Evolutionary conservation across 2,797 vertebrate species (phyloP).

Genomic region (Sitta carolinensis): DNA sequence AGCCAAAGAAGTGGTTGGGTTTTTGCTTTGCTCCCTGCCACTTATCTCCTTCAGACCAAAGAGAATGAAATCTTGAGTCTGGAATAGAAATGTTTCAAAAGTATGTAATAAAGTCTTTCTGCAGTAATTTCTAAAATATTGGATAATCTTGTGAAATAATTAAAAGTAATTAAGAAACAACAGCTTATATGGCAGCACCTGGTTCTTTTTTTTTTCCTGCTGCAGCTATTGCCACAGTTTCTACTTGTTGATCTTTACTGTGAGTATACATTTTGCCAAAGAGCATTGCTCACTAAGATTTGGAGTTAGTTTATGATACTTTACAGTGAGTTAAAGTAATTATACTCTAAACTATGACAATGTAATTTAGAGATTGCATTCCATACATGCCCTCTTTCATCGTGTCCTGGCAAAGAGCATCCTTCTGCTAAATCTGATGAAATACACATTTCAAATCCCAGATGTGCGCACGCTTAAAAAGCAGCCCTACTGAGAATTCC

Average conservation of each 20-base stretch:
- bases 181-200: background rate
- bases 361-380: constrained; percentile 25
- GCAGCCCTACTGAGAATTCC: background rate
- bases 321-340: constrained; percentile 1
- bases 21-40: background rate
- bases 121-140: background rate
- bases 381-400: background rate
- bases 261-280: background rate
- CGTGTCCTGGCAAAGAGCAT: background rate
- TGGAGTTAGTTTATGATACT: background rate
- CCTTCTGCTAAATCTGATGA: constrained; percentile 16
- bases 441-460: background rate
- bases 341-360: background rate
- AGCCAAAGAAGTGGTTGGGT: background rate
- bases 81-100: background rate
- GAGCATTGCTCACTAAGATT: background rate
- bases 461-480: background rate
- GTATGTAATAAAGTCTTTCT: background rate
- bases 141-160: background rate
- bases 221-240: background rate
- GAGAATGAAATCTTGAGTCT: background rate
- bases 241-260: background rate
- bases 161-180: background rate
- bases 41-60: background rate
- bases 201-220: background rate